Base-by-base conservation (phyloP, 2,888 invertebrate genomes). In the Watsonalla binaria region DNA sequence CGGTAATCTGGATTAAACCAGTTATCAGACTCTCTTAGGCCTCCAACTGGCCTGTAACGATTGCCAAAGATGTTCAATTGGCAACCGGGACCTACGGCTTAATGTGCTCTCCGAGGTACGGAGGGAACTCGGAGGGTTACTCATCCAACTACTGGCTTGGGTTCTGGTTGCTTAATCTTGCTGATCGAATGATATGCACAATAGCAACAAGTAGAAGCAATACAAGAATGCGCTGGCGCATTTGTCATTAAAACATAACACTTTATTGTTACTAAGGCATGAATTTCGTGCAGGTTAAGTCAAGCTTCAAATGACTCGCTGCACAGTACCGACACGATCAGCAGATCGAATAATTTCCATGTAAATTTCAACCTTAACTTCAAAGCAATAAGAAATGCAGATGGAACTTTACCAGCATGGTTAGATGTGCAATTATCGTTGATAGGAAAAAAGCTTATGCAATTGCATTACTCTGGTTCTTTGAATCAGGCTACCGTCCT, bases 251-350 rank as follows among this genome's bases (percentile, higher is more conserved):
- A 68, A 78, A 71, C 68, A 69, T 64, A 61, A 54, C 53, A 53
- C 57, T 76, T 74, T 70, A 77, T 74, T 68, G 73, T 78, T 78
- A 75, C 78, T 68, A 72, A 63, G 58, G 65, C 70, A 67, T 70
- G 65, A 72, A 74, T 73, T 74, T 67, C 71, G 62, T 74, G 74
- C 73, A 65, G 68, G 24, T 24, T 24, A 24, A 24, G 24, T 24
- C 24, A 24, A 24, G 24, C 24, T 24, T 24, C 4, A 24, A 24
- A 24, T 24, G 24, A 24, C 24, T 24, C 24, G 4, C 24, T 24
- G 24, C 24, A 24, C 24, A 24, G 24, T 24, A 24, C 24, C 4
- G 24, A 24, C 24, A 64, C 58, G 33, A 51, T 37, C 9, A 37
- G 1, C 37, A 37, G 9, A 37, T 46, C 33, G 11, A 50, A 11